Evolutionary conservation across 37 sponge, comb jelly and placozoan species (phyloP).

Genomic region (Agelas oroides): DNA sequence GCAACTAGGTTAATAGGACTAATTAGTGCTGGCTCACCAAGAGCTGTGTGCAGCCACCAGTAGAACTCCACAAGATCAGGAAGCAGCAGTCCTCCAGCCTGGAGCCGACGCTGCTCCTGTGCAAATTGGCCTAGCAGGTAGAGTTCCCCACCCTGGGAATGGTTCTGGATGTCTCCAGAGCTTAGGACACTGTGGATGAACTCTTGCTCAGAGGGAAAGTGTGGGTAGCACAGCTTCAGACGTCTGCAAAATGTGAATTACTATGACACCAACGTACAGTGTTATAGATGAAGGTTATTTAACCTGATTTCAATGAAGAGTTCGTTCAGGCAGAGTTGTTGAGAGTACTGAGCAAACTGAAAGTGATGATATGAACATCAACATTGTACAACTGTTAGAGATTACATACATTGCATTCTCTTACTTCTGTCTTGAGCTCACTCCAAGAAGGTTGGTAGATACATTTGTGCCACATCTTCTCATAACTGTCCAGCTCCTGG

Average conservation of each 20-base stretch:
- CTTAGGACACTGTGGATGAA: slow-evolving; percentile 66
- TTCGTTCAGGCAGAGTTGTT: slow-evolving; percentile 35
- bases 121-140: slow-evolving; percentile 44
- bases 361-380: no score
- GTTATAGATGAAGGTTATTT: neutral
- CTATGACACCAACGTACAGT: neutral
- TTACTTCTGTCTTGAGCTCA: slow-evolving; percentile 47
- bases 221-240: slow-evolving; percentile 64
- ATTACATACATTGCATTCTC: neutral
- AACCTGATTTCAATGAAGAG: slow-evolving; percentile 60
- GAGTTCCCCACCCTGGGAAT: slow-evolving; percentile 42
- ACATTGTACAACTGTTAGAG: no score
- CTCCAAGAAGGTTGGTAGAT: slow-evolving; percentile 63
- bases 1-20: no score
- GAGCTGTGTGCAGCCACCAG: slow-evolving; percentile 79
- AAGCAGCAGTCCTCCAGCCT: slow-evolving; percentile 63
- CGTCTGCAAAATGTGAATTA: slow-evolving; percentile 29
- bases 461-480: slow-evolving; percentile 67
- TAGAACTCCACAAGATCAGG: slow-evolving; percentile 90
- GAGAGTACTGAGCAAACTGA: slow-evolving; percentile 50
- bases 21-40: neutral
- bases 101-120: slow-evolving; percentile 51
- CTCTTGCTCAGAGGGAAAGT: slow-evolving; percentile 65
- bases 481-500: slow-evolving; percentile 67
- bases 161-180: slow-evolving; percentile 30